Evolutionary conservation across 2,888 invertebrate genomes (phyloP).

Genomic region (Phengaris alcon): DNA sequence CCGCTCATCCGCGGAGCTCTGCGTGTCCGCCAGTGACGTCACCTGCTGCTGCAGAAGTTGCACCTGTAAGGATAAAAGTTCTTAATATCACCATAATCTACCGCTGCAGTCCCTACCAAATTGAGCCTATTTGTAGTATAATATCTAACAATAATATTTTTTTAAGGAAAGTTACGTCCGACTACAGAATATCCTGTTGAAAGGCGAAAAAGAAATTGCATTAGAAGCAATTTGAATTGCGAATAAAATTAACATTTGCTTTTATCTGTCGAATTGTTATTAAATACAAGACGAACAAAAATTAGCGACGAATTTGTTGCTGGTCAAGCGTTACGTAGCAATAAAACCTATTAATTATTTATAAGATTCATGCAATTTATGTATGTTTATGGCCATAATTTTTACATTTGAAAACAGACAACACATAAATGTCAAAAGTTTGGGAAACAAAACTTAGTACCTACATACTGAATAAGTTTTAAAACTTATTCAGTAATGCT

Average conservation of each 20-base stretch:
- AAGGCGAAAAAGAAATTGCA: background rate
- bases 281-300: conserved; percentile 3
- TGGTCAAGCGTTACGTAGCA: background rate
- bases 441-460: background rate
- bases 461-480: background rate
- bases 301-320: conserved; percentile 6
- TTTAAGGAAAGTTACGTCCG: no score
- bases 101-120: no score
- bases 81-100: background rate
- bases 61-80: conserved; percentile 79
- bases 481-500: no score
- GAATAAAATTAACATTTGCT: conserved; percentile 6
- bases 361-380: background rate
- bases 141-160: no score
- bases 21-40: conserved; percentile 91
- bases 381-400: background rate
- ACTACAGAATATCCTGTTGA: background rate
- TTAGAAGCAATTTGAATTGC: background rate
- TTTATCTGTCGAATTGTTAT: conserved; percentile 7
- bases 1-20: conserved; percentile 91
- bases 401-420: background rate
- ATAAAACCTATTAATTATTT: background rate
- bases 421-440: background rate
- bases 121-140: no score
- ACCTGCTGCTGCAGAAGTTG: conserved; percentile 96